phyloP scores from a whole-genome alignment of 2,113 vertebrate genomes.

The Cavia porcellus region DNA sequence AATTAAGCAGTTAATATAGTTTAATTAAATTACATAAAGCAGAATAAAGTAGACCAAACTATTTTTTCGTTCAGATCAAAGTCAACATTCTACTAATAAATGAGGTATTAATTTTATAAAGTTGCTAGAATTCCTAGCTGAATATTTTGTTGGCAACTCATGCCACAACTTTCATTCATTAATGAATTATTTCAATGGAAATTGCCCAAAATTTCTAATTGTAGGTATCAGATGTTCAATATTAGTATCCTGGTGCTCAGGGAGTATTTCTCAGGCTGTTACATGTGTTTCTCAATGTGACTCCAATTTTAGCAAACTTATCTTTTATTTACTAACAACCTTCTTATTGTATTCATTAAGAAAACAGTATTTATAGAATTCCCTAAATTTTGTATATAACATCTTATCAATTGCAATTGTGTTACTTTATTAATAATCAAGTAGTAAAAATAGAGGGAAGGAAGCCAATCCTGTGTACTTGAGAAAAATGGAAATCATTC shows the following conservation, averaged over 20 bases:
- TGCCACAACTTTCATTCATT: slow-evolving; percentile 47
- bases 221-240: slow-evolving; percentile 67
- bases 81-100: background rate
- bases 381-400: slow-evolving; percentile 26
- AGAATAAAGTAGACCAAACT: background rate
- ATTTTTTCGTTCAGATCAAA: slow-evolving; percentile 36
- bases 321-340: slow-evolving; percentile 55
- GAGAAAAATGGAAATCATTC: slow-evolving; percentile 28
- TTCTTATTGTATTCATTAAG: slow-evolving; percentile 18
- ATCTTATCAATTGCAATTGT: background rate
- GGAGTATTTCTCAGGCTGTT: slow-evolving; percentile 60
- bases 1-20: background rate
- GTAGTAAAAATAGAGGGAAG: slow-evolving; percentile 48
- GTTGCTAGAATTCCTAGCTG: slow-evolving; percentile 32
- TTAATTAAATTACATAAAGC: background rate
- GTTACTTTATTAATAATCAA: background rate
- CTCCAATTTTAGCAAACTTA: slow-evolving; percentile 49
- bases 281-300: slow-evolving; percentile 65
- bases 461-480: background rate
- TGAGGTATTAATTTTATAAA: background rate
- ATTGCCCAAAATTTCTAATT: slow-evolving; percentile 34
- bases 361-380: background rate
- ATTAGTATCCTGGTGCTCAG: slow-evolving; percentile 67
- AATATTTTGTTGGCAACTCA: slow-evolving; percentile 16
- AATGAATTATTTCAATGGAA: slow-evolving; percentile 64